These are phyloP conservation scores for Rhopalosiphum padi DNA, from an alignment of 1,140 invertebrate genomes.

Conservation along the genomic window DNA sequence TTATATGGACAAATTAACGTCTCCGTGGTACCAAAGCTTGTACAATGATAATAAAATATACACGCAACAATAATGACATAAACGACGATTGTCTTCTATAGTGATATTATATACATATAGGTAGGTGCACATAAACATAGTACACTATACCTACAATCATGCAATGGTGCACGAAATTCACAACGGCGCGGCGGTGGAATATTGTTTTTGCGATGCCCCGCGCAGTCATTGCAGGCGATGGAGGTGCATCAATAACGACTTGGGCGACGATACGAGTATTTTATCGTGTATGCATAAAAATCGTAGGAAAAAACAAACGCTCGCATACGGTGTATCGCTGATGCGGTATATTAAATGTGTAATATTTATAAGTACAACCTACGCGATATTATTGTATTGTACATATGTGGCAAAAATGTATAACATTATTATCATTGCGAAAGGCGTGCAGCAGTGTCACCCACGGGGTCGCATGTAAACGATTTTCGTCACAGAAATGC, in stretches of 20 bases:
- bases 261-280: neutral
- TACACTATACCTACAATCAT: neutral
- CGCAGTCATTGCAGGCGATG: neutral
- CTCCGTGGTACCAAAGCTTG: neutral
- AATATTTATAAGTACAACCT: neutral
- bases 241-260: neutral
- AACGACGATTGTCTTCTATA: neutral
- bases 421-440: neutral
- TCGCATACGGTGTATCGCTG: neutral
- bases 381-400: neutral
- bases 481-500: neutral
- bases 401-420: neutral
- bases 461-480: neutral
- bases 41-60: neutral
- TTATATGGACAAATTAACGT: neutral
- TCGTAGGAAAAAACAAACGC: neutral
- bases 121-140: neutral
- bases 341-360: neutral
- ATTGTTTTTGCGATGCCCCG: neutral
- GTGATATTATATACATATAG: neutral
- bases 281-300: neutral
- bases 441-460: neutral
- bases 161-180: neutral
- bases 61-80: neutral
- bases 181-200: neutral